Conservation (phyloP, 2,888 invertebrate species). For the Orgyia antiqua region DNA sequence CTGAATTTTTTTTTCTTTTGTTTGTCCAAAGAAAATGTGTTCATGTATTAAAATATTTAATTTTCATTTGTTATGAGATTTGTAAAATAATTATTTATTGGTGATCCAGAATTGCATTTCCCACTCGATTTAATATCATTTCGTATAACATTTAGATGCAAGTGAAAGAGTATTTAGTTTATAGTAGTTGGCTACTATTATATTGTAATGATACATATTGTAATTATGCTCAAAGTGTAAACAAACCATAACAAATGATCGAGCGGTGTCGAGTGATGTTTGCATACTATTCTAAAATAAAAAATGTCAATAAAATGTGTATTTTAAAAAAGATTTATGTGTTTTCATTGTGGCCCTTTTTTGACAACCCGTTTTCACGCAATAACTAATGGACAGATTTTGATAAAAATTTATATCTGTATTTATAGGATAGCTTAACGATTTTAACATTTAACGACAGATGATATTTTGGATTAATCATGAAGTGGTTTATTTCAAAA, state of each 20-base stretch:
- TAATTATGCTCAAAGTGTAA: conserved; percentile 64
- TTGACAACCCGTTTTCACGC: too few relatives aligned
- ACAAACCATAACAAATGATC: conserved; percentile 52
- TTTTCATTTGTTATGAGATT: conserved; percentile 53
- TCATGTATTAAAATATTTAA: conserved; percentile 56
- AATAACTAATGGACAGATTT: too few relatives aligned
- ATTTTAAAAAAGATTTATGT: conserved; percentile 61
- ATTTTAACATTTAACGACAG: too few relatives aligned
- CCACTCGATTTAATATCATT: conserved; percentile 38
- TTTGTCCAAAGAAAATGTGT: conserved; percentile 74
- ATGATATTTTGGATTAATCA: too few relatives aligned
- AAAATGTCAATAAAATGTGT: conserved; percentile 77
- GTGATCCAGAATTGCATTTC: conserved; percentile 72
- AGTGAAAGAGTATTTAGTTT: conserved; percentile 33
- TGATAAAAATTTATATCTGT: too few relatives aligned
- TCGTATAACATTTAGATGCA: conserved; percentile 20
- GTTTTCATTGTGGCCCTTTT: conserved; percentile 31
- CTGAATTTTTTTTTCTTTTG: conserved; percentile 43
- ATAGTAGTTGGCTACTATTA: too few relatives aligned
- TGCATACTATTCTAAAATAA: conserved; percentile 70
- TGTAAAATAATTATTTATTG: conserved; percentile 61
- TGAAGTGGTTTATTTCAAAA: too few relatives aligned
- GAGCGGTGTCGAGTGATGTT: conserved; percentile 65
- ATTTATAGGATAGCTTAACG: too few relatives aligned
- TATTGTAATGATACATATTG: conserved; percentile 33